phyloP scores from a whole-genome alignment of 2,113 vertebrate species.

The Rhea americana region DNA sequence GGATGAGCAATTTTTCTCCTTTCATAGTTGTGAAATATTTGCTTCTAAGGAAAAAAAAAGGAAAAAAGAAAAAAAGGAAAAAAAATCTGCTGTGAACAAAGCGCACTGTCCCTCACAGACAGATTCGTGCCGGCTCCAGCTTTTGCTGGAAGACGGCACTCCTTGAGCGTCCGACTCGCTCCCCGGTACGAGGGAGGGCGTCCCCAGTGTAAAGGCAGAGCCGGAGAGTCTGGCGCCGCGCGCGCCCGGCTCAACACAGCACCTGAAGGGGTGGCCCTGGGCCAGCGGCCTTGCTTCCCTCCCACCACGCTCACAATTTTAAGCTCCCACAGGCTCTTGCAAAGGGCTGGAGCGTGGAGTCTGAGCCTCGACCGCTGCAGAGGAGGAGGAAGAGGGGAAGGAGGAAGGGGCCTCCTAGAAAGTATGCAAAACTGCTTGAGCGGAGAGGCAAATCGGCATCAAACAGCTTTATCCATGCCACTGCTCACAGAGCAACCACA shows the following conservation, averaged over 20 bases:
- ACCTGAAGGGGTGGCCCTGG: neutral
- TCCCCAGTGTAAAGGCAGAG: neutral
- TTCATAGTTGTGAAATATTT: slow-evolving; percentile 8
- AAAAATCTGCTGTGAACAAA: neutral
- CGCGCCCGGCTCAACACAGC: fast-evolving
- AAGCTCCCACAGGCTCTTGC: neutral
- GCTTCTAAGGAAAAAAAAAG: neutral
- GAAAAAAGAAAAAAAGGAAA: neutral
- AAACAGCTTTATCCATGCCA: neutral
- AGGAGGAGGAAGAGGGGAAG: neutral
- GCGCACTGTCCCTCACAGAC: neutral
- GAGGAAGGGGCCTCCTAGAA: neutral
- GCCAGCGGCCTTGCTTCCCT: neutral
- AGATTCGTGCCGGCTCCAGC: neutral
- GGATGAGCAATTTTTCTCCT: neutral
- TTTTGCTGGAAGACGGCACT: neutral
- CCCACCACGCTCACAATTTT: neutral
- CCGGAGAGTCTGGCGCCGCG: fast-evolving
- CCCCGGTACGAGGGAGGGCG: neutral
- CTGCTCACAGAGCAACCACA: neutral
- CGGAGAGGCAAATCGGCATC: neutral
- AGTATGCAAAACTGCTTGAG: neutral
- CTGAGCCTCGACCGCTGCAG: no score
- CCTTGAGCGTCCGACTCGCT: fast-evolving
- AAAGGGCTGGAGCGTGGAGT: neutral